phyloP scores from a whole-genome alignment of 2,888 invertebrate genomes.

The Adela reaumurella region DNA sequence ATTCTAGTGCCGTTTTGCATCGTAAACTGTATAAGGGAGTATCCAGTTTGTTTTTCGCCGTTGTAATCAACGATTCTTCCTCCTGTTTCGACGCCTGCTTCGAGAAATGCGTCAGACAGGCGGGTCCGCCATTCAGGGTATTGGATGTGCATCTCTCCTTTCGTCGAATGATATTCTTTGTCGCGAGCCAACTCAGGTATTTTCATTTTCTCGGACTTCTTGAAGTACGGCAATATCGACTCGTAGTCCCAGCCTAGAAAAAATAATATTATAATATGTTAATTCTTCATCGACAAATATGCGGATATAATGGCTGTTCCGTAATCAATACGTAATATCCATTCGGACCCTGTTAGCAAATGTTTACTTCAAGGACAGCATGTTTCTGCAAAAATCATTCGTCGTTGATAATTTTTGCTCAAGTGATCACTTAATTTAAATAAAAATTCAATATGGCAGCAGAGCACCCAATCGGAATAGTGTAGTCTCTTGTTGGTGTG shows the following conservation, averaged over 20 bases:
- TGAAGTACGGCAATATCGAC: constrained; percentile 64
- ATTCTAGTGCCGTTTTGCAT: constrained; percentile 65
- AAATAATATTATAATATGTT: constrained; percentile 18
- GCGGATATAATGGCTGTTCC: too few relatives aligned
- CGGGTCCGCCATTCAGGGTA: constrained; percentile 54
- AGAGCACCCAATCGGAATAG: too few relatives aligned
- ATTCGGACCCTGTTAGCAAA: too few relatives aligned
- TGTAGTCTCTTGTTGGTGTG: too few relatives aligned
- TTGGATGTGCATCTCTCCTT: constrained; percentile 61
- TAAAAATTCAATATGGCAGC: too few relatives aligned
- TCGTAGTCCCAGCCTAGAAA: constrained; percentile 64
- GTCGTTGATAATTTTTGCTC: too few relatives aligned
- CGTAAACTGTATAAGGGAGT: constrained; percentile 64
- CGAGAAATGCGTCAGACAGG: constrained; percentile 58
- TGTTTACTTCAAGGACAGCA: too few relatives aligned
- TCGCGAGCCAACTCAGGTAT: constrained; percentile 38
- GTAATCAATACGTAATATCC: too few relatives aligned
- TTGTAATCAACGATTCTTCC: constrained; percentile 62
- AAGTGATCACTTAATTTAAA: too few relatives aligned
- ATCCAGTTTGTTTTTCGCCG: constrained; percentile 64
- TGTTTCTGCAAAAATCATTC: too few relatives aligned
- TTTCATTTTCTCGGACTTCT: constrained; percentile 63
- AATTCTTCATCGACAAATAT: too few relatives aligned
- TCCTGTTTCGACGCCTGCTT: constrained; percentile 61
- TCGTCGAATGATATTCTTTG: constrained; percentile 54